Evolutionary conservation across 2,888 invertebrate genomes (phyloP), one percentile per base, ranked within the genome.

Genomic region (Scaptomyza tumidula): DNA sequence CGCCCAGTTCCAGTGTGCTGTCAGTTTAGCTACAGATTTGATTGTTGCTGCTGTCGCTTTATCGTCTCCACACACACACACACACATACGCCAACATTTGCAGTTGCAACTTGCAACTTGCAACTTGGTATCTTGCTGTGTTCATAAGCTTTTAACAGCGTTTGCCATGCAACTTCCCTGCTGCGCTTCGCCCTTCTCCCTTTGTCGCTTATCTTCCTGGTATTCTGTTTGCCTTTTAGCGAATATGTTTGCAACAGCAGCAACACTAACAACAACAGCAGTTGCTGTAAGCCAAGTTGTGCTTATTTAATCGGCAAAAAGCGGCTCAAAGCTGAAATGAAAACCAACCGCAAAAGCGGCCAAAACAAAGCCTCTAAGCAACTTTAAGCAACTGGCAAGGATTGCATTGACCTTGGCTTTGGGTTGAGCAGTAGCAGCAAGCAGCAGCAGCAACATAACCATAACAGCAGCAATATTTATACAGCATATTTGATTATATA

Each of bases 111-210:
- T 68, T 52, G 43, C 49, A 44, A 45, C 52, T 68, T 52, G 52
- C 74, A 52, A 44, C 63, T 77, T 77, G 50, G 39, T 46, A 53
- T 56, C 62, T 61, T 55, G 68, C 66, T 74, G 75, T 70, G 65
- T 60, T 70, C 55, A 67, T 67, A 80, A 80, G 86, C 86, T 77
- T 86, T 80, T 77, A 80, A 84, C 84, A 59, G 69, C 53, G 74
- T 76, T 79, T 77, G 74, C 75, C 71, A 54, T 39, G 78, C 13
- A 24, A 39, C 45, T 41, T n/a, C 16, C 48, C 45, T 24, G 48
- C 37, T 57, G 13, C 44, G 43, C 19, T 59, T 59, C 43, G 44
- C 33, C 50, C 7, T 41, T 16, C 9, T 13, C 11, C 7, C 16
- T 31, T 16, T 16, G n/a, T 37, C 39, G 39, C 44, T 29, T 6